A percentile compares a stretch with the other conserved stretches of the same genome.
Evolutionary conservation across 2,113 vertebrate species (phyloP).

Genomic region (Brachyhypopomus occidentalis): DNA sequence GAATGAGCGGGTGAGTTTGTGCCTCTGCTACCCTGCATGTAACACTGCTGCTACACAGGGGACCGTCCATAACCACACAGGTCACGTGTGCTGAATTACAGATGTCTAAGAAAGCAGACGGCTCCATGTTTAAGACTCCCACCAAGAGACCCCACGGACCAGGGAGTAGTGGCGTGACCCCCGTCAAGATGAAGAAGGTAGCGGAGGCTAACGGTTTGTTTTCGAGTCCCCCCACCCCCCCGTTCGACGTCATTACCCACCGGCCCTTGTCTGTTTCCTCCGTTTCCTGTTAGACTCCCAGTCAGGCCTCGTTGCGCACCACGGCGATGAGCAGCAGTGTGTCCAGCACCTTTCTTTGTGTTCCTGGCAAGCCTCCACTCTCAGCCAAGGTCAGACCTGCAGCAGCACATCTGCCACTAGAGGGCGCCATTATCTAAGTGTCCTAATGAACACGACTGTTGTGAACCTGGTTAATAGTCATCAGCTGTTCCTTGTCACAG

Average conservation of each 20-base stretch:
- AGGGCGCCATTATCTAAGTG: conserved; percentile 11
- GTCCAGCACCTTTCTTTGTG: conserved; percentile 54
- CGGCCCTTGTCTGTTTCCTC: neutral
- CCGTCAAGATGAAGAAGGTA: conserved; percentile 62
- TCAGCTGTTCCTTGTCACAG: neutral
- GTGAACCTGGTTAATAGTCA: neutral
- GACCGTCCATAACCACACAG: neutral
- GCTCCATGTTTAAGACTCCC: conserved; percentile 56
- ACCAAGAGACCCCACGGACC: conserved; percentile 53
- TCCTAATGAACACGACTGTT: neutral
- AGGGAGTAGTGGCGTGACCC: conserved; percentile 37
- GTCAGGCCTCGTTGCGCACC: conserved; percentile 40
- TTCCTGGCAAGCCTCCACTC: conserved; percentile 56
- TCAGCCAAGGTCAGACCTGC: conserved; percentile 50
- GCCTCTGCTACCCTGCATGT: neutral
- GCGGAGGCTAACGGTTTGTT: neutral
- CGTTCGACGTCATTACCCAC: neutral
- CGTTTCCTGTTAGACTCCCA: conserved; percentile 40
- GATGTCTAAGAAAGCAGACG: conserved; percentile 59
- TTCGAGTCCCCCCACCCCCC: neutral
- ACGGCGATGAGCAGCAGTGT: conserved; percentile 29
- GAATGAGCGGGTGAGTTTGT: conserved; percentile 61
- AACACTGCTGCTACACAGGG: neutral
- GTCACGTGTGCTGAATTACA: conserved; percentile 30
- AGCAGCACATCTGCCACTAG: conserved; percentile 13